Evolutionary conservation across 2,797 vertebrate species (phyloP).

Genomic region (Florisuga fusca): DNA sequence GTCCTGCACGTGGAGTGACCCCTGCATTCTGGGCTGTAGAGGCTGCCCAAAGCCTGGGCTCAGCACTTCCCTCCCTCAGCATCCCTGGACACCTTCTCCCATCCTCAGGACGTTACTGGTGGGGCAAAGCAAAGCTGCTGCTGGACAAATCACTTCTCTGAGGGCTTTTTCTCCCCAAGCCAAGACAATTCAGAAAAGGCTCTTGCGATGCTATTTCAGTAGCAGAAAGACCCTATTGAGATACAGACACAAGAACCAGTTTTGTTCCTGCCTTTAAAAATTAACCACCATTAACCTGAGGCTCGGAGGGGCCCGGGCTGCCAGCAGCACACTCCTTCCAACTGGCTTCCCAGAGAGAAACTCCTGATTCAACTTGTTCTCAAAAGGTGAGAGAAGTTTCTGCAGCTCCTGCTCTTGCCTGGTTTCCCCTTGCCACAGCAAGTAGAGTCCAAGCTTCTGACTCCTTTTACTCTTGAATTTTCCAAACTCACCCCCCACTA

Average conservation of each 20-base stretch:
- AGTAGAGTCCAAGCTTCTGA: background rate
- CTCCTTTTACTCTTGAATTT: background rate
- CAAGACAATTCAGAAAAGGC: conserved; percentile 47
- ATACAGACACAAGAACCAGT: conserved; percentile 43
- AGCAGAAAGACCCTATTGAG: conserved; percentile 61
- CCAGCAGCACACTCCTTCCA: conserved; percentile 55
- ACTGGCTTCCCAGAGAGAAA: conserved; percentile 62
- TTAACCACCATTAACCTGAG: conserved; percentile 67
- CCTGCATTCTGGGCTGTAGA: background rate
- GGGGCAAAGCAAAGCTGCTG: background rate
- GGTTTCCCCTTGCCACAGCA: conserved; percentile 38
- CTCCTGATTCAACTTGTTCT: conserved; percentile 39
- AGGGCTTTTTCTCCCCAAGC: background rate
- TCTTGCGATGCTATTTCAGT: conserved; percentile 17
- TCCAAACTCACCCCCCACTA: background rate
- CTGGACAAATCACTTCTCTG: background rate
- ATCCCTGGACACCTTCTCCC: background rate
- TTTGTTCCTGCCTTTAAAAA: conserved; percentile 63
- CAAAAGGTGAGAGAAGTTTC: conserved; percentile 42
- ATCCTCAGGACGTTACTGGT: background rate
- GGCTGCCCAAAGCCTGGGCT: background rate
- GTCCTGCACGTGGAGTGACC: background rate
- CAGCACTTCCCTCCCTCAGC: background rate
- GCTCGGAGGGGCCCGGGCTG: conserved; percentile 48
- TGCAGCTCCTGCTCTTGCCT: background rate